A percentile compares a stretch with the other conserved stretches of the same genome.
phyloP scores from a whole-genome alignment of 1,140 invertebrate species.

The Danaus plexippus region DNA sequence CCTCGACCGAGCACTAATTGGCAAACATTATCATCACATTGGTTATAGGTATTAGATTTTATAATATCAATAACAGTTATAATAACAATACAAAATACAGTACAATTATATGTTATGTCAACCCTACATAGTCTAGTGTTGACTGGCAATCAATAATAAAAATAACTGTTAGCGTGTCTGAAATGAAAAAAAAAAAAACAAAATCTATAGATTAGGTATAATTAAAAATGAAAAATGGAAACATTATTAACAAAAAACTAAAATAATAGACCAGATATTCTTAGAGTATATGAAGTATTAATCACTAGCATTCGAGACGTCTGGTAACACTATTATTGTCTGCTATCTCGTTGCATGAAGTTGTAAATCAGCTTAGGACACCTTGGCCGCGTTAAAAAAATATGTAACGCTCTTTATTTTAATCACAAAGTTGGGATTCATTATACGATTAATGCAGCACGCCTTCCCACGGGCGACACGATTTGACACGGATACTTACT shows the following conservation, averaged over 20 bases:
- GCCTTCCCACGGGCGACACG: neutral
- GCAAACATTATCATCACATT: constrained; percentile 14
- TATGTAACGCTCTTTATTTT: constrained; percentile 16
- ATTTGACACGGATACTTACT: neutral
- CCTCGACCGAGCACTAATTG: constrained; percentile 10
- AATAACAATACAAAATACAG: neutral
- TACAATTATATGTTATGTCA: neutral
- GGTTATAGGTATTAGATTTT: constrained; percentile 2
- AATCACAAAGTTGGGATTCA: neutral
- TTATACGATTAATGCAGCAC: too few relatives aligned
- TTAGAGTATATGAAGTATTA: too few relatives aligned
- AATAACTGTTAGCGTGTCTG: too few relatives aligned
- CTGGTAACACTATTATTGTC: too few relatives aligned
- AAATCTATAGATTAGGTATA: too few relatives aligned
- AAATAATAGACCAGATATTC: too few relatives aligned
- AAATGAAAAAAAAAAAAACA: too few relatives aligned
- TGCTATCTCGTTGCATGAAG: constrained; percentile 1
- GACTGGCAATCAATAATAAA: neutral
- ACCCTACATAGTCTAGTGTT: neutral
- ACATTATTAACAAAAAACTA: too few relatives aligned
- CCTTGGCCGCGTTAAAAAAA: constrained; percentile 18
- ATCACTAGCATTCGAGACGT: too few relatives aligned
- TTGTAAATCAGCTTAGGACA: constrained; percentile 14
- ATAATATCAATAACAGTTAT: neutral
- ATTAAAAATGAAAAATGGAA: too few relatives aligned